A percentile compares a stretch with the other conserved stretches of the same genome.
phyloP scores from a whole-genome alignment of 2,113 vertebrate genomes.

The Artemisiospiza belli region DNA sequence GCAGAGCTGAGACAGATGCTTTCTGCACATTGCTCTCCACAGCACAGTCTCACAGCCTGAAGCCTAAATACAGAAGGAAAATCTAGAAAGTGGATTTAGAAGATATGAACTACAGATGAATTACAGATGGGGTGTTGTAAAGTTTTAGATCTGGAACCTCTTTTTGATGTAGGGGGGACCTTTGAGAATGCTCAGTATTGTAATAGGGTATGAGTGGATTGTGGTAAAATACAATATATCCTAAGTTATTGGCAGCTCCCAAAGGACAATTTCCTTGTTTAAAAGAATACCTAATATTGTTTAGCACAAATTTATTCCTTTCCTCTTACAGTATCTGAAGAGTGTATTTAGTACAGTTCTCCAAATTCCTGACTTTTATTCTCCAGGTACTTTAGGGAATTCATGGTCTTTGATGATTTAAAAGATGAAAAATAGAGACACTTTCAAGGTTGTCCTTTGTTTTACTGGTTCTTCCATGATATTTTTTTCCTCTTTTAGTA shows the following conservation, averaged over 20 bases:
- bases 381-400: not conserved
- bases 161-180: not conserved
- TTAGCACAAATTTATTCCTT: not conserved
- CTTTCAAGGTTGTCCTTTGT: not conserved
- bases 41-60: not conserved
- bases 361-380: not conserved
- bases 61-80: not conserved
- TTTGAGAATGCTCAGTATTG: not conserved
- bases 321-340: not conserved
- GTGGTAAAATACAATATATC: not conserved
- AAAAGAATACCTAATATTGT: not conserved
- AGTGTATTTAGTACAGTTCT: not conserved
- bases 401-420: not conserved
- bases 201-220: not conserved
- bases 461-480: not conserved
- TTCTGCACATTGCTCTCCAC: not conserved
- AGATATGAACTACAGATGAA: not conserved
- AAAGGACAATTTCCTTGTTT: not conserved
- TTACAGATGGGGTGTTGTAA: not conserved
- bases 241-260: not conserved
- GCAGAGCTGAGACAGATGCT: not conserved
- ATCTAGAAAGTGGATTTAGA: not conserved
- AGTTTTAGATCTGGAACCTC: not conserved
- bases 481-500: not conserved
- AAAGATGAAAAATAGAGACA: not conserved